Evolutionary conservation across 2,888 invertebrate genomes (phyloP).

Genomic region (Antheraea assamensis): DNA sequence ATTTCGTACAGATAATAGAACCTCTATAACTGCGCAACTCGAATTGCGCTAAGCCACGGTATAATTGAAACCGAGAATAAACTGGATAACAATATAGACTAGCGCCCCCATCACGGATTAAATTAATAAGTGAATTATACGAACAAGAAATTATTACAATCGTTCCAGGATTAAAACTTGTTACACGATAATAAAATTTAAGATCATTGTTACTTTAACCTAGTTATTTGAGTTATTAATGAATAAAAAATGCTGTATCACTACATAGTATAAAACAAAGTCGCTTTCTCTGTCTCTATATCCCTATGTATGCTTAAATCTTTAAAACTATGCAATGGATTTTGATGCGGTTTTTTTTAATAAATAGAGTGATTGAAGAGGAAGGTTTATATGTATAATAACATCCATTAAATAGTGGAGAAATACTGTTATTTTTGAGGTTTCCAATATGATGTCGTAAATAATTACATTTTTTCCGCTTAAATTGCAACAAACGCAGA

Average conservation of each 20-base stretch:
- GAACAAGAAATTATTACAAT: slow-evolving; percentile 10
- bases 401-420: too few species aligned
- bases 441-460: too few species aligned
- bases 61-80: slow-evolving; percentile 73
- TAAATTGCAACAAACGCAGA: too few species aligned
- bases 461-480: too few species aligned
- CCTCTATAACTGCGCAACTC: slow-evolving; percentile 69
- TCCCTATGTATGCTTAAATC: too few species aligned
- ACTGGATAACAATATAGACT: slow-evolving; percentile 50
- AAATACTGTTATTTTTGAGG: too few species aligned
- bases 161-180: slow-evolving; percentile 1
- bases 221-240: not conserved
- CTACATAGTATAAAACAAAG: not conserved
- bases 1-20: slow-evolving; percentile 77
- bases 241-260: not conserved
- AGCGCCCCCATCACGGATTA: slow-evolving; percentile 37
- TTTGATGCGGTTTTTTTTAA: too few species aligned
- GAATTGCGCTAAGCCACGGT: slow-evolving; percentile 64
- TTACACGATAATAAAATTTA: slow-evolving; percentile 4
- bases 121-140: slow-evolving; percentile 39
- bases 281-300: too few species aligned
- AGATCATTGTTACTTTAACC: not conserved
- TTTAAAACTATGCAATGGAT: too few species aligned
- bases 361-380: too few species aligned
- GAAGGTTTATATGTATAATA: too few species aligned